phyloP scores from a whole-genome alignment of 2,888 invertebrate species.

The Galeopsomyia nigrocyanea region DNA sequence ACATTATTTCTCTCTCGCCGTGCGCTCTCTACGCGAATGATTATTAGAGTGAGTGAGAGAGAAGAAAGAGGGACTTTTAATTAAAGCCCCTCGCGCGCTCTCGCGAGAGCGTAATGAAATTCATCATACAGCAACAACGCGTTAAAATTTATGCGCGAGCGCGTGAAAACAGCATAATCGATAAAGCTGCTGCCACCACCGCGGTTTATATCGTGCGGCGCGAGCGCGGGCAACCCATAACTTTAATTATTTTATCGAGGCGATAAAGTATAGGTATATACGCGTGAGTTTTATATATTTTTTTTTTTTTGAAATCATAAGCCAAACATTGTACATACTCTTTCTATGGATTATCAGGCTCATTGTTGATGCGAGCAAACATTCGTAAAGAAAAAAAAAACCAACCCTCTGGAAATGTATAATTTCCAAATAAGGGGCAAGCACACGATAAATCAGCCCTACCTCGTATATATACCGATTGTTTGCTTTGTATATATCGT shows the following conservation, averaged over 20 bases:
- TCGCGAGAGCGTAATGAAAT: conserved; percentile 41
- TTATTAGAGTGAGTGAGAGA: conserved; percentile 31
- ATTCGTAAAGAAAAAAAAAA: conserved; percentile 4
- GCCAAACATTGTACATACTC: conserved; percentile 29
- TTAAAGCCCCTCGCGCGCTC: conserved; percentile 26
- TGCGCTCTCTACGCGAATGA: conserved; percentile 19
- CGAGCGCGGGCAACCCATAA: conserved; percentile 8
- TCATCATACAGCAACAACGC: conserved; percentile 30
- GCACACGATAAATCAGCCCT: no score
- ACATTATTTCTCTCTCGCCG: conserved; percentile 39
- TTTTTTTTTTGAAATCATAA: conserved; percentile 16
- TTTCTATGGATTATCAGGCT: conserved; percentile 24
- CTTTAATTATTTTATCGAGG: conserved; percentile 31
- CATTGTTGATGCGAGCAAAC: conserved; percentile 30
- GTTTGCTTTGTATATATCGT: no score
- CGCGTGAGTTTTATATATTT: background rate
- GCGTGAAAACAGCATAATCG: conserved; percentile 25
- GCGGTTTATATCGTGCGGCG: conserved; percentile 27
- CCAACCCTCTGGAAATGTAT: background rate
- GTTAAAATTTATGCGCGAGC: conserved; percentile 30
- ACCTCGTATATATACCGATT: no score
- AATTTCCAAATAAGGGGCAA: no score
- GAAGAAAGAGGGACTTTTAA: conserved; percentile 35
- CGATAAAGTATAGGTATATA: background rate
- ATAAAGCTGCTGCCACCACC: conserved; percentile 8